A percentile compares a stretch with the other conserved stretches of the same genome.
Conservation (phyloP, 2,113 vertebrate genomes). For the Chaetodon auriga region DNA sequence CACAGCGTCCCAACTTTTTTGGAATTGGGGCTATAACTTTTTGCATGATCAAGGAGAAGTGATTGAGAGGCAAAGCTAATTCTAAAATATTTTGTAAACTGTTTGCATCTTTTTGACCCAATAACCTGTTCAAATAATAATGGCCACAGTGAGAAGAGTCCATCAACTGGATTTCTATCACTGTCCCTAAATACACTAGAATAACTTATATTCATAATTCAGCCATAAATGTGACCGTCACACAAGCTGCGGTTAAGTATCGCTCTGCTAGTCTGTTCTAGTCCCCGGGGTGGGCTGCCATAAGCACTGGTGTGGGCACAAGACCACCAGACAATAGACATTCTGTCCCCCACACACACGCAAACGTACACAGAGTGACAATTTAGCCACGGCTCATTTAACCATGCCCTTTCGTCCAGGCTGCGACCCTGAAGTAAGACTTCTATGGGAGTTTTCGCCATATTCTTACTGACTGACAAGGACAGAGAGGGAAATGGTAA, state of each 20-base stretch:
- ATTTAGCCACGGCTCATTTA: constrained; percentile 71
- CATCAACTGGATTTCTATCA: background rate
- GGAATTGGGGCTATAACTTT: too few species aligned
- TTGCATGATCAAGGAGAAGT: background rate
- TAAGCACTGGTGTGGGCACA: constrained; percentile 24
- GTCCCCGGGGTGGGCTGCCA: constrained; percentile 22
- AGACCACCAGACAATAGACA: constrained; percentile 68
- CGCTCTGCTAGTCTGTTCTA: background rate
- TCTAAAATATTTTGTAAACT: background rate
- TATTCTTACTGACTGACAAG: constrained; percentile 5
- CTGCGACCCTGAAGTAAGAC: constrained; percentile 50
- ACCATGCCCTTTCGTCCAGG: constrained; percentile 39
- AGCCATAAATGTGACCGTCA: background rate
- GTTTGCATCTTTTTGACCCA: constrained; percentile 22
- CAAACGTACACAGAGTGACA: constrained; percentile 25
- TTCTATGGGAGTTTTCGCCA: constrained; percentile 34
- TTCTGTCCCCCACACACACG: constrained; percentile 31
- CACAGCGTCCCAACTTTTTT: too few species aligned
- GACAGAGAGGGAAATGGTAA: background rate
- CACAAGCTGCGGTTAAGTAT: constrained; percentile 1
- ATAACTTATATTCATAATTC: constrained; percentile 27
- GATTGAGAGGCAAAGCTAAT: background rate
- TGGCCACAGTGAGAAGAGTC: constrained; percentile 1
- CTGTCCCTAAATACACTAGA: background rate
- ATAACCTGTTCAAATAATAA: constrained; percentile 31